phyloP scores from a whole-genome alignment of 1,140 invertebrate genomes.

The Papilio xuthus region DNA sequence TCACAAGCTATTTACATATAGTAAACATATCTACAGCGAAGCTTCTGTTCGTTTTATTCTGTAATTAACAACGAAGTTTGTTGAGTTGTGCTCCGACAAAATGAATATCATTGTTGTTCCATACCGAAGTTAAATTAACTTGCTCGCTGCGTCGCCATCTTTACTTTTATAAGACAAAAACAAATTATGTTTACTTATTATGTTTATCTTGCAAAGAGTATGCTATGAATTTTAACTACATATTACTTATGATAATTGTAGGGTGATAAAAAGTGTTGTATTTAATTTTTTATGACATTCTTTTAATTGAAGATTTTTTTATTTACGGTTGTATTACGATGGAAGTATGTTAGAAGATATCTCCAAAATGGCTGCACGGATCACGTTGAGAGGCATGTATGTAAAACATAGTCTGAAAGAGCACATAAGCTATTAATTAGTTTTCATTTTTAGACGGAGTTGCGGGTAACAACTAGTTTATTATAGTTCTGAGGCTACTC shows the following conservation, averaged over 20 bases:
- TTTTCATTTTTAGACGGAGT: no score
- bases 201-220: neutral
- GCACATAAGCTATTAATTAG: no score
- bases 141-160: neutral
- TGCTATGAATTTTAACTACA: neutral
- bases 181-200: slow-evolving; percentile 3
- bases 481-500: no score
- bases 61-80: slow-evolving; percentile 14
- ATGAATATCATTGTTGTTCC: slow-evolving; percentile 4
- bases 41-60: neutral
- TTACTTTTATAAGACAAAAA: slow-evolving; percentile 18
- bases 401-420: no score
- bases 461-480: no score
- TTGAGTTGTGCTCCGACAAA: neutral
- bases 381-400: no score
- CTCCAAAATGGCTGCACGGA: no score
- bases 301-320: no score
- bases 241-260: neutral
- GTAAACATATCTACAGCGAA: neutral
- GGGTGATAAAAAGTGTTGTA: no score
- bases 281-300: no score
- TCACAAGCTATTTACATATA: neutral
- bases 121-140: slow-evolving; percentile 12
- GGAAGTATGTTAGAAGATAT: no score
- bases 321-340: no score